These are phyloP conservation scores for Meandrina meandrites DNA, from an alignment of 92 coral and sea anemone species.

Conservation along the genomic window DNA sequence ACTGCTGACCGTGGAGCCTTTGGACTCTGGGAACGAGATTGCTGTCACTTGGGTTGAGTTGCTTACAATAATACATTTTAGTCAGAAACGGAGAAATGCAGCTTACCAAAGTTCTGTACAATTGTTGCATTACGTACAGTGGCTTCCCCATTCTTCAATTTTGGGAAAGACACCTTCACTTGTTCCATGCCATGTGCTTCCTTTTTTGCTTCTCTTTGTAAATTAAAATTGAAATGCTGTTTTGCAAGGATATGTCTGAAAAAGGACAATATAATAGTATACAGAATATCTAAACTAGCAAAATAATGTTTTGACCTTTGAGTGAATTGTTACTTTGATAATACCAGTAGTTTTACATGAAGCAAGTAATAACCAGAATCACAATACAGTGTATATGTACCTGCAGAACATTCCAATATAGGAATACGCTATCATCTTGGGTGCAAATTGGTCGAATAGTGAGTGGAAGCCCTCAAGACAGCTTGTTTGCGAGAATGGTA, in stretches of 20 bases:
- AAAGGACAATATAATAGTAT: not conserved
- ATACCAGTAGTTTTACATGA: too few relatives aligned
- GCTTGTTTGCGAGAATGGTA: not conserved
- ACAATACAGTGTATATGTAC: not conserved
- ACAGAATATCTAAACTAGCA: too few relatives aligned
- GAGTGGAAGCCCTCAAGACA: not conserved
- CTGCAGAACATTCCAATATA: not conserved
- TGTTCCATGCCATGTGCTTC: not conserved
- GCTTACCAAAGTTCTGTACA: not conserved
- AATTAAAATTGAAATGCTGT: conserved; percentile 21
- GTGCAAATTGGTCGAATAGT: not conserved
- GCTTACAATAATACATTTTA: too few relatives aligned
- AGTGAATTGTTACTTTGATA: too few relatives aligned
- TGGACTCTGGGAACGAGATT: too few relatives aligned
- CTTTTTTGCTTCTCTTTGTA: not conserved
- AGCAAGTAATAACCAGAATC: not conserved
- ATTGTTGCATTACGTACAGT: not conserved
- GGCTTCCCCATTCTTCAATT: not conserved
- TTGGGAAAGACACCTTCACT: not conserved
- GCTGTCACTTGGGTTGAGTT: too few relatives aligned
- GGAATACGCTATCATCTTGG: not conserved
- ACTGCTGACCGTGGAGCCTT: too few relatives aligned
- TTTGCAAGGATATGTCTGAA: conserved; percentile 24
- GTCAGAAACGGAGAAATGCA: too few relatives aligned
- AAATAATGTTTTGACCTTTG: too few relatives aligned